Percentiles rank a stretch among this genome's conserved stretches.
These are phyloP conservation scores for Furnarius figulus DNA, from an alignment of 2,113 vertebrate genomes.

Conservation along the genomic window DNA sequence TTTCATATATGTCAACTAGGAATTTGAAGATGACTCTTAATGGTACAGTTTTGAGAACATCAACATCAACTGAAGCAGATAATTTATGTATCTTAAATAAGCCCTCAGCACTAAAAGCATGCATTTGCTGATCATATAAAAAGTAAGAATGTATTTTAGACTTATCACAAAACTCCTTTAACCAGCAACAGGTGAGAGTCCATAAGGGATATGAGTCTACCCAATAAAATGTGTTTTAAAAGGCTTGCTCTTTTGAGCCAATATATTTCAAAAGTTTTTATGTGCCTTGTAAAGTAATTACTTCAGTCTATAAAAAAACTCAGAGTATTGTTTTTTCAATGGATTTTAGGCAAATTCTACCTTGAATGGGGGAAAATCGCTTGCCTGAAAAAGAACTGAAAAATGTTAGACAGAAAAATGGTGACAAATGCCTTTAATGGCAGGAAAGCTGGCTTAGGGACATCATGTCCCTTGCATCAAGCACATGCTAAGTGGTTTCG, in stretches of 20 bases:
- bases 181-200: not conserved
- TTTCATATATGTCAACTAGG: not conserved
- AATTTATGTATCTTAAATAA: not conserved
- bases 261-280: not conserved
- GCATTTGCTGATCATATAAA: not conserved
- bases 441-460: not conserved
- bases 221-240: not conserved
- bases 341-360: not conserved
- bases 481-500: not conserved
- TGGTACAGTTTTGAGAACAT: not conserved
- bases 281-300: not conserved
- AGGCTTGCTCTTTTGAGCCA: not conserved
- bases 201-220: not conserved
- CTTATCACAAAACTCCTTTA: not conserved
- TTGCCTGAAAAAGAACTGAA: not conserved
- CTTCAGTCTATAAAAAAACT: not conserved
- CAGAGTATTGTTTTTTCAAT: not conserved
- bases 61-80: not conserved
- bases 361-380: fast-evolving
- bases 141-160: not conserved
- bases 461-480: not conserved
- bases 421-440: not conserved
- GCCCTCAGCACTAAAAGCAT: not conserved
- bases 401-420: not conserved
- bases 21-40: not conserved